phyloP scores from a whole-genome alignment of 2,113 vertebrate species.

The Recurvirostra avosetta region DNA sequence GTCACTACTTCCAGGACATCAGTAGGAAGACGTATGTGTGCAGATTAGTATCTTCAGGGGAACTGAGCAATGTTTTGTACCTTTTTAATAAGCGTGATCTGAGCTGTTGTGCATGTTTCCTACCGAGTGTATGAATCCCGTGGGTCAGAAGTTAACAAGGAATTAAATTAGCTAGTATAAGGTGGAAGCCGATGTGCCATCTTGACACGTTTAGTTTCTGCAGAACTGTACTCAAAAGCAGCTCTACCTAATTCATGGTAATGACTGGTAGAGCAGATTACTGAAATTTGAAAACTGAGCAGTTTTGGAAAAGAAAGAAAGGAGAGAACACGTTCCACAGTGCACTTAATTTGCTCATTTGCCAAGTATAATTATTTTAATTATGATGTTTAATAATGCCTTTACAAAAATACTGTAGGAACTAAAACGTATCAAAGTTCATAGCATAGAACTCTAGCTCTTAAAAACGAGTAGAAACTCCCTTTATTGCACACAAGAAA shows the following conservation, averaged over 20 bases:
- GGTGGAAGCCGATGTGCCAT: neutral
- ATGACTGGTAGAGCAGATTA: neutral
- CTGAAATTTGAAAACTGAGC: neutral
- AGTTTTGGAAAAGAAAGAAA: neutral
- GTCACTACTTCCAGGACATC: neutral
- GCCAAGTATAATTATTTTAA: neutral
- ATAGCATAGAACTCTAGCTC: neutral
- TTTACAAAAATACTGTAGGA: neutral
- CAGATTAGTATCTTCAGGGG: neutral
- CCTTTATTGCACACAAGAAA: neutral
- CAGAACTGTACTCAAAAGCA: neutral
- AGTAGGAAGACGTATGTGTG: rapidly evolving
- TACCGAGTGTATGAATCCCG: rapidly evolving
- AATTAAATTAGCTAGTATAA: neutral
- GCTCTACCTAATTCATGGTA: neutral
- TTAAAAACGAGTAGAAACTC: neutral
- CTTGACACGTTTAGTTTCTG: neutral
- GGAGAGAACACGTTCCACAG: neutral
- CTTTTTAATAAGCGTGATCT: neutral
- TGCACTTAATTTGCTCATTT: neutral
- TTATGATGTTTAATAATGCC: neutral
- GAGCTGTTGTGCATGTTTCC: neutral
- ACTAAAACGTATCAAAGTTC: neutral
- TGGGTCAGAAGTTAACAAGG: neutral
- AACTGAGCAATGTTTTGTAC: neutral